Evolutionary conservation across 2,888 invertebrate genomes (phyloP).

Genomic region (Neoascia interrupta): DNA sequence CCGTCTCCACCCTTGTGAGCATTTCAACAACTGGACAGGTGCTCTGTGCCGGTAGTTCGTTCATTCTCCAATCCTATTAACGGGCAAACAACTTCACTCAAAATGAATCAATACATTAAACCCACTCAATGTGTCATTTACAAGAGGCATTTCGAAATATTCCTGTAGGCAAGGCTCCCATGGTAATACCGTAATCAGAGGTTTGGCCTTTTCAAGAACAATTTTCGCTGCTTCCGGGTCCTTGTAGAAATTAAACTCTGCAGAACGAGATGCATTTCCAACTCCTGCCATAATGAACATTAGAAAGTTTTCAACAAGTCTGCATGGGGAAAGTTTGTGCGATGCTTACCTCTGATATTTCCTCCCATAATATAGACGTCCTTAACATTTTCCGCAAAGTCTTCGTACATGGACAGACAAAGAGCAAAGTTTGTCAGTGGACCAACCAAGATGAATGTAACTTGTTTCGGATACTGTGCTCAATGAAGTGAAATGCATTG

Average conservation of each 20-base stretch:
- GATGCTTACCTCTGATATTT: conserved; percentile 83
- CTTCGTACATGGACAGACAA: conserved; percentile 84
- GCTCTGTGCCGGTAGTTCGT: conserved; percentile 75
- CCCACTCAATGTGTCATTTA: conserved; percentile 86
- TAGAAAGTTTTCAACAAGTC: not conserved
- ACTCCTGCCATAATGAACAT: conserved; percentile 74
- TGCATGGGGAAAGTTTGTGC: not conserved
- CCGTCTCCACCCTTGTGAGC: conserved; percentile 81
- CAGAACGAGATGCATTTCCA: conserved; percentile 82
- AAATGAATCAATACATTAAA: not conserved
- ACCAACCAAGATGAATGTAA: conserved; percentile 84
- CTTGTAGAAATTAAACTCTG: conserved; percentile 82
- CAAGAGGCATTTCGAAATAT: conserved; percentile 75
- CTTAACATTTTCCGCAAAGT: conserved; percentile 83
- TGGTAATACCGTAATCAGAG: conserved; percentile 84
- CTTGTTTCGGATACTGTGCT: conserved; percentile 80
- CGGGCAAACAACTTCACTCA: too few species aligned
- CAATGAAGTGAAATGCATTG: conserved; percentile 34
- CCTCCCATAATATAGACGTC: conserved; percentile 90
- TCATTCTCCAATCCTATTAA: conserved; percentile 81
- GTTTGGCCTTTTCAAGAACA: conserved; percentile 82
- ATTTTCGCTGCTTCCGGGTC: conserved; percentile 89
- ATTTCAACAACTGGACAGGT: conserved; percentile 78
- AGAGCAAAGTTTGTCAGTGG: conserved; percentile 90
- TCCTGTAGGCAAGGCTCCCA: conserved; percentile 84